Base-by-base conservation (phyloP, 2,113 vertebrate genomes). In the Oplegnathus fasciatus region DNA sequence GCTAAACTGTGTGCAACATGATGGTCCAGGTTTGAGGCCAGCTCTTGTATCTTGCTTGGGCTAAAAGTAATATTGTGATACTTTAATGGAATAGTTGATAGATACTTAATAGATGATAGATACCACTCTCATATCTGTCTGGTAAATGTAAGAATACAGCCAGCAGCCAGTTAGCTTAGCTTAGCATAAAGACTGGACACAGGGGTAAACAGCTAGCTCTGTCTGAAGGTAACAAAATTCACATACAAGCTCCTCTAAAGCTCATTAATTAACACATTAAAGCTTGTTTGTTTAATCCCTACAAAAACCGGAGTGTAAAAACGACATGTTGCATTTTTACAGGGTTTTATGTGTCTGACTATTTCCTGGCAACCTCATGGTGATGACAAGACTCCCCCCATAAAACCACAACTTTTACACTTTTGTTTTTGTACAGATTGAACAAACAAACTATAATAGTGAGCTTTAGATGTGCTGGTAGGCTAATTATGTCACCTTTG, bases 291-390 rank as follows among this genome's bases (percentile, higher is more conserved):
- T n/a, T n/a, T 32, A 65, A 40, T 13, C 34, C 20, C 20, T 14
- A 7, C 2, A 64, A 37, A 65, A 37, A 64, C 17, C 4, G 4
- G 18, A 40, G 9, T 64, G 7, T 34, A 10, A 24, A 64, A 14
- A 34, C 1, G 30, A 22, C 7, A 22, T 18, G 34, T 4, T 52
- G 24, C 44, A 30, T 17, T 62, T 71, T 28, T 13, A 70, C 22
- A 11, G 20, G n/a, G n/a, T n/a, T n/a, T n/a, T n/a, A n/a, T n/a
- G n/a, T n/a, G n/a, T n/a, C n/a, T n/a, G n/a, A n/a, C n/a, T n/a
- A n/a, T 77, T 78, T 78, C 37, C n/a, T 77, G 24, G 54, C 22
- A 64, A 60, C 37, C 9, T 58, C n/a, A 48, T 15, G n/a, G n/a
- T n/a, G n/a, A n/a, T n/a, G 5, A 55, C 24, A n/a, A 55, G 24